Evolutionary conservation across 2,888 invertebrate genomes (phyloP), one percentile per base, ranked within the genome.

Genomic region (Microctonus brassicae): DNA sequence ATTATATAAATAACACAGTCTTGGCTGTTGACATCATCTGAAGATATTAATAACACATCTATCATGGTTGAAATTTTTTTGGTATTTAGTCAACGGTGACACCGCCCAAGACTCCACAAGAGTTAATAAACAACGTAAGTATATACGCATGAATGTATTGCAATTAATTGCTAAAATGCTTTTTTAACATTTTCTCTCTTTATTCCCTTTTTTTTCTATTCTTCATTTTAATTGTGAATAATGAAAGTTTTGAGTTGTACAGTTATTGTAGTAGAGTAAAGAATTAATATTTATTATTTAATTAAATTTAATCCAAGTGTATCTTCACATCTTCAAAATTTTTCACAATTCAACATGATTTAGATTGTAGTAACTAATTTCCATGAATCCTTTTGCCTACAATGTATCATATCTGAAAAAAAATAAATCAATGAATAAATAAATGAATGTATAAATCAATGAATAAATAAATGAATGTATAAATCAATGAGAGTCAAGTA

Each of bases 31-130:
- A 34, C 22, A 67, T 47, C 47, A 47, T 5, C 17, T 29, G 2
- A 17, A 33, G 26, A 65, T 47, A 53, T 20, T 53, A 33, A 36
- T 77, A 74, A 81, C 78, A 82, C 84, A 83, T 83, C 81, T 79
- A 73, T 78, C 79, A 78, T 73, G 64, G 70, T 83, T 83, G 80
- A 84, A 81, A 79, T 85, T 84, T 83, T 75, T 75, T 84, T 79
- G 81, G 78, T 83, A 81, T 82, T 82, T 83, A 86, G 86, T 84
- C 85, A 75, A 79, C 82, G 75, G 80, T 82, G 69, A 82, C 84
- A 74, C 80, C 84, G 34, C 82, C 84, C 74, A 85, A 86, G 81
- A 84, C 84, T 74, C 85, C 85, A 60, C 82, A 82, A 83, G 85
- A 85, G 58, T 74, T 79, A 65, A 77, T 76, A 58, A 78, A 80